Conservation (phyloP, 2,797 vertebrate species). For the Chanos chanos region DNA sequence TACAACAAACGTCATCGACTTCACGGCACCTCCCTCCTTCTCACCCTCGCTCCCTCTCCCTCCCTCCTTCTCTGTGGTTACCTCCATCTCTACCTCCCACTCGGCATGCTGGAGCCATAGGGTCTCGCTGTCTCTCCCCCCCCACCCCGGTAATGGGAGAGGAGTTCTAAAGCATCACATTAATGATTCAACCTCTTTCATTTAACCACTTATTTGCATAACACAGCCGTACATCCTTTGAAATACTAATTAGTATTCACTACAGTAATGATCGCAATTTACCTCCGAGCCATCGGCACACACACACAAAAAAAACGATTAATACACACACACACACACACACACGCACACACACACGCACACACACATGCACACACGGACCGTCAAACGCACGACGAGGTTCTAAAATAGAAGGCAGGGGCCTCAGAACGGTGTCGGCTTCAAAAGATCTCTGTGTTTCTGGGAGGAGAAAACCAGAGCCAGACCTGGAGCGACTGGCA, state of each 20-base stretch:
- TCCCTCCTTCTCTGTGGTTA: background rate
- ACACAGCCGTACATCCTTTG: background rate
- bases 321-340: background rate
- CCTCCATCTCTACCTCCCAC: no score
- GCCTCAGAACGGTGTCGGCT: no score
- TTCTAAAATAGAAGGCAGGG: no score
- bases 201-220: conserved; percentile 30
- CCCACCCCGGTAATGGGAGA: background rate
- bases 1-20: background rate
- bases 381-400: no score
- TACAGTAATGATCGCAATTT: background rate
- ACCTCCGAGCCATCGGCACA: background rate
- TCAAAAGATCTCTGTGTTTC: no score
- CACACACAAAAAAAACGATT: background rate
- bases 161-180: background rate
- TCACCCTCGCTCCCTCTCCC: background rate
- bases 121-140: no score
- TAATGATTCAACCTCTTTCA: conserved; percentile 6
- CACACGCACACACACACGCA: background rate
- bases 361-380: no score
- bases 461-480: no score
- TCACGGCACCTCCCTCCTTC: background rate
- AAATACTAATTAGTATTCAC: conserved; percentile 10
- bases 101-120: no score
- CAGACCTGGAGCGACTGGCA: no score